A percentile compares a stretch with the other conserved stretches of the same genome.
Evolutionary conservation across 2,113 vertebrate genomes (phyloP).

Genomic region (Oophaga pumilio): DNA sequence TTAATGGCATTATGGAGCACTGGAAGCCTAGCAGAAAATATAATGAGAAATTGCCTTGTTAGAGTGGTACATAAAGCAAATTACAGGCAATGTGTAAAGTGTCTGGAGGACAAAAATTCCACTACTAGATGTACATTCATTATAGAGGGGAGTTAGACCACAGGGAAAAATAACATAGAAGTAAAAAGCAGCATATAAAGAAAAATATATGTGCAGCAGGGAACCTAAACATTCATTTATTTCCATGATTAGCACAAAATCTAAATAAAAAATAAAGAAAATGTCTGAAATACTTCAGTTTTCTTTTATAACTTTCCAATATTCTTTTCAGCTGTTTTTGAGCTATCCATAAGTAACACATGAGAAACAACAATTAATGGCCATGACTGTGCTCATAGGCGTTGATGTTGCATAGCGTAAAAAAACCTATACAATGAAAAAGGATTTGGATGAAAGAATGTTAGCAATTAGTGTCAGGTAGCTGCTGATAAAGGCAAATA

Average conservation of each 20-base stretch:
- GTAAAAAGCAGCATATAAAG: background rate
- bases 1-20: conserved; percentile 29
- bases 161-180: background rate
- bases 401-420: no score
- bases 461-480: background rate
- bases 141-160: background rate
- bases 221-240: background rate
- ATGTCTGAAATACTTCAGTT: background rate
- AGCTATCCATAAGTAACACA: no score
- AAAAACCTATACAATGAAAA: no score
- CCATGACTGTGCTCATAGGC: no score
- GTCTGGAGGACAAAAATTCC: background rate
- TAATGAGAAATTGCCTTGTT: conserved; percentile 30
- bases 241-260: background rate
- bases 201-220: background rate
- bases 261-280: background rate
- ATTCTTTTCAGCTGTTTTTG: no score
- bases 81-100: background rate
- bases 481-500: background rate
- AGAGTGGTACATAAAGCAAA: background rate
- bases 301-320: no score
- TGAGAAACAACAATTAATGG: no score
- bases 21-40: conserved; percentile 17
- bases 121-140: background rate
- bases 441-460: background rate